Conservation (phyloP, 2,113 vertebrate genomes). For the Scolopax mira region DNA sequence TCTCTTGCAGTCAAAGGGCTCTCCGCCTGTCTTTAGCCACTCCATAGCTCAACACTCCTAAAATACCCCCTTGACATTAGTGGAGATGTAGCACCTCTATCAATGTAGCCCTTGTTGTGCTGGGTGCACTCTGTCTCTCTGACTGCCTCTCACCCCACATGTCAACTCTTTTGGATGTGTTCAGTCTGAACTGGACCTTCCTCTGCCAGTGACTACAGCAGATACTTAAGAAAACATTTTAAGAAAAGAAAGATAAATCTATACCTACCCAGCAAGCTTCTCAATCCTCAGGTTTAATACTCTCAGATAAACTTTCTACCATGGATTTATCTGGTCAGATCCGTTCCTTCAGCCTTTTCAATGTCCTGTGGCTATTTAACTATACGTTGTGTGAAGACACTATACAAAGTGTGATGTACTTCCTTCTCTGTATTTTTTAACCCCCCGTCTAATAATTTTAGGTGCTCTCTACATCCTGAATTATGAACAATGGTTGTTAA, state of each 20-base stretch:
- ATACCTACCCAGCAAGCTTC: not conserved
- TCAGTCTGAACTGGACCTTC: not conserved
- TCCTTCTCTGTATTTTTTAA: not conserved
- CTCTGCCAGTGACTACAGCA: not conserved
- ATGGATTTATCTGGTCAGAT: not conserved
- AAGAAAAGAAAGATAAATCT: not conserved
- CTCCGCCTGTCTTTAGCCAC: not conserved
- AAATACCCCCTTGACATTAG: not conserved
- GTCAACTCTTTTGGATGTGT: not conserved
- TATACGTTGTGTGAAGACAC: fast-evolving
- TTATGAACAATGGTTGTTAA: not conserved
- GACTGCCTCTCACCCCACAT: fast-evolving
- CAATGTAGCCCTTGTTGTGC: not conserved
- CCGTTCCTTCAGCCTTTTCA: not conserved
- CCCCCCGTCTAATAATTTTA: not conserved
- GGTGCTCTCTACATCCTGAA: not conserved
- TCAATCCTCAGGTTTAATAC: not conserved
- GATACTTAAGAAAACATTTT: not conserved
- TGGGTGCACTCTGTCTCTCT: not conserved
- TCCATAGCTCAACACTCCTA: fast-evolving
- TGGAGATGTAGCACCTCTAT: fast-evolving
- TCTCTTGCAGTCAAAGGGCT: not conserved
- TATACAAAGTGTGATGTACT: no score
- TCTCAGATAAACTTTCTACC: not conserved
- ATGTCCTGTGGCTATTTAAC: not conserved